These are phyloP conservation scores for Trididemnum nubilum DNA, from an alignment of 23 tunicate genomes.

Conservation along the genomic window DNA sequence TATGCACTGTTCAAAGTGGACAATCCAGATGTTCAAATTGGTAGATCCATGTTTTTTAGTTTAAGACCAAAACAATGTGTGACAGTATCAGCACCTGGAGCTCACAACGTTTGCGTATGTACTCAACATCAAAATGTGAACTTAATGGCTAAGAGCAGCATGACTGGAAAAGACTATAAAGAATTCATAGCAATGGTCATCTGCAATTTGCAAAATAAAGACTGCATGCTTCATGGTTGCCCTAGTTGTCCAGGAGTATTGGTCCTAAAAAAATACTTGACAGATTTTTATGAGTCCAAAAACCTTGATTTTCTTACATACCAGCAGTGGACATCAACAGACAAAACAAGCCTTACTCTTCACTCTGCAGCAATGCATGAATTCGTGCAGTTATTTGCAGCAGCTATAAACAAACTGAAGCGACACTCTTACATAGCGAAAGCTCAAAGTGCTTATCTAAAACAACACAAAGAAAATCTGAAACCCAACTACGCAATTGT, in stretches of 20 bases:
- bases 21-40: slow-evolving; percentile 7
- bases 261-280: not conserved
- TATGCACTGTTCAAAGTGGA: not conserved
- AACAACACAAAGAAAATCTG: not conserved
- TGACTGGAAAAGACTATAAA: not conserved
- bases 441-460: not conserved
- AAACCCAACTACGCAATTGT: not conserved
- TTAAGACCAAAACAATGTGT: slow-evolving; percentile 12
- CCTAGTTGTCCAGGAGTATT: not conserved
- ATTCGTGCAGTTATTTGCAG: not conserved
- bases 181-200: slow-evolving; percentile 5
- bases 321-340: slow-evolving; percentile 13
- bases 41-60: not conserved
- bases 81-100: not conserved
- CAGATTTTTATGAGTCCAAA: not conserved
- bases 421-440: slow-evolving; percentile 9
- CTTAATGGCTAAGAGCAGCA: not conserved
- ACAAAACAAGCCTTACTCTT: not conserved
- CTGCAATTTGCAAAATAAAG: not conserved
- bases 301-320: not conserved
- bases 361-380: not conserved
- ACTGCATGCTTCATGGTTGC: slow-evolving; percentile 1
- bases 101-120: slow-evolving; percentile 19
- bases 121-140: slow-evolving; percentile 20
- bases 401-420: not conserved